Base-by-base conservation (phyloP, 2,797 vertebrate genomes). In the Onychomys torridus region DNA sequence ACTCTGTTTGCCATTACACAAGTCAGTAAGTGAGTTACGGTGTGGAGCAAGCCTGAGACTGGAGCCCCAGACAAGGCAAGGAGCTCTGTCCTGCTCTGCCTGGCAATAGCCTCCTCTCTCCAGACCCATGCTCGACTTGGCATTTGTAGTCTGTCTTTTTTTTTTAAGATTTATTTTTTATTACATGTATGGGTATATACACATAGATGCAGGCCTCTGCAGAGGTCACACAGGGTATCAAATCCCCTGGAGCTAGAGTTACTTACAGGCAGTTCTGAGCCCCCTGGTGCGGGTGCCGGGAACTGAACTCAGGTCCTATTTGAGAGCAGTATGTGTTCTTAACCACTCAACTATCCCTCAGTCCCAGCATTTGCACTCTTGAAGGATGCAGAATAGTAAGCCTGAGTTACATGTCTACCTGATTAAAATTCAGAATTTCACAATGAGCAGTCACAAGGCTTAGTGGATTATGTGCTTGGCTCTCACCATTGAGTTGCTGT, bases 381-480 rank as follows among this genome's bases (percentile, higher is more conserved):
- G 52, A 96, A 61, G 63, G 89, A 95, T 84, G 49, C 84, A 93
- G 95, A 91, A 67, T 87, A 96, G 90, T 89, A 82, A 95, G 55
- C 83, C 79, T 87, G 76, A 93, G 89, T 93, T 93, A 73, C 59
- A 82, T 88, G 97, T 82, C 79, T 75, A 93, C 84, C 78, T 90
- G 57, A 79, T 92, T 95, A 96, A 95, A 97, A 95, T 96, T 94
- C 95, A 93, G 71, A 97, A 93, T 96, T 93, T 97, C 79, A 84
- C 89, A 95, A 97, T 84, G 57, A 95, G 78, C 52, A 86, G 73
- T 96, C 93, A 75, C 84, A 87, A 89, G 76, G 63, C 94, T 95
- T 96, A 90, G 87, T 85, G 87, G 89, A 93, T 84, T 97, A 85
- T 97, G 76, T 93, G 79, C 84, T 91, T 93, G 95, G 76, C 59